Percentiles rank a stretch among this genome's conserved stretches.
These are phyloP conservation scores for Streptopelia turtur DNA, from an alignment of 2,797 vertebrate genomes.

Conservation along the genomic window DNA sequence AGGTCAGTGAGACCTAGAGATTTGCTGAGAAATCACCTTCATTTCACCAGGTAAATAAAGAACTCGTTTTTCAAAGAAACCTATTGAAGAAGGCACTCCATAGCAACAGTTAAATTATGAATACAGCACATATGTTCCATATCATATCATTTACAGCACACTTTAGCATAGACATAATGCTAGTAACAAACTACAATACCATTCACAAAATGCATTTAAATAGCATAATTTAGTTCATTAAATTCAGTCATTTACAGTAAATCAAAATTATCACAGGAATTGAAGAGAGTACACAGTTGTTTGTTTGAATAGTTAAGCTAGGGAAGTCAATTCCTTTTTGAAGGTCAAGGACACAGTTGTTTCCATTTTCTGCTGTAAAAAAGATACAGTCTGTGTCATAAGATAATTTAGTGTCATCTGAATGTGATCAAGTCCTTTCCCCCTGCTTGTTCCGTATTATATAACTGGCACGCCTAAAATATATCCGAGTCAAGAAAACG, in stretches of 20 bases:
- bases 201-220: slow-evolving; percentile 85
- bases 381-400: slow-evolving; percentile 78
- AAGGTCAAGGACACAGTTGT: slow-evolving; percentile 84
- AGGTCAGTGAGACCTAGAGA: slow-evolving; percentile 82
- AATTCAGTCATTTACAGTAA: slow-evolving; percentile 82
- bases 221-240: slow-evolving; percentile 85
- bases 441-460: slow-evolving; percentile 40
- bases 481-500: slow-evolving; percentile 42
- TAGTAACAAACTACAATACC: slow-evolving; percentile 79
- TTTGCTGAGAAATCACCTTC: slow-evolving; percentile 82
- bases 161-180: slow-evolving; percentile 83
- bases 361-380: slow-evolving; percentile 82
- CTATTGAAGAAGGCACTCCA: slow-evolving; percentile 76
- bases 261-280: slow-evolving; percentile 81
- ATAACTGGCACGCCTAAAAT: slow-evolving; percentile 54
- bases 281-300: slow-evolving; percentile 84
- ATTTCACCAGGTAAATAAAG: slow-evolving; percentile 82
- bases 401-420: slow-evolving; percentile 80
- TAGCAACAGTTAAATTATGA: slow-evolving; percentile 83
- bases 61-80: slow-evolving; percentile 75
- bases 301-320: slow-evolving; percentile 86
- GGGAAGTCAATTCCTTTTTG: slow-evolving; percentile 82
- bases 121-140: slow-evolving; percentile 83
- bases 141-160: slow-evolving; percentile 84
- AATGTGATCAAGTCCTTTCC: slow-evolving; percentile 69